phyloP scores from a whole-genome alignment of 2,113 vertebrate genomes.

The Shinisaurus crocodilurus region DNA sequence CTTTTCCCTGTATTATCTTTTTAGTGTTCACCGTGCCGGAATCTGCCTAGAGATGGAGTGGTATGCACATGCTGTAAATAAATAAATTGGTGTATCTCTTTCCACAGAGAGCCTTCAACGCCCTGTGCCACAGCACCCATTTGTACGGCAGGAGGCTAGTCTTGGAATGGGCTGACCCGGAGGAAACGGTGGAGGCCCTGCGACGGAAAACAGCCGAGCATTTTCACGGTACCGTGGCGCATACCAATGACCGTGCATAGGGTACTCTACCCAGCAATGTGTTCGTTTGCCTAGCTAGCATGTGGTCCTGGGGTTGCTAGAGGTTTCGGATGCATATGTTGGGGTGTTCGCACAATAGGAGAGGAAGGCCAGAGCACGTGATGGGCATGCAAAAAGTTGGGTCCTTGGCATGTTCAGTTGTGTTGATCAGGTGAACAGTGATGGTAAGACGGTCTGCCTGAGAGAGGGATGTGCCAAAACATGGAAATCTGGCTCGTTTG shows the following conservation, averaged over 20 bases:
- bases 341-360: not conserved
- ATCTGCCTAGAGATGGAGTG: too few species aligned
- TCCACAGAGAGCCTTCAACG: constrained; percentile 89
- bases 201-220: constrained; percentile 89
- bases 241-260: fast-evolving
- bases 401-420: too few species aligned
- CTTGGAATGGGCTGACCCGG: constrained; percentile 93
- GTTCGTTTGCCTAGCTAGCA: not conserved
- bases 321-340: too few species aligned
- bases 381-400: too few species aligned
- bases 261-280: not conserved
- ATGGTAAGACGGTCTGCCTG: too few species aligned
- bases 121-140: constrained; percentile 97
- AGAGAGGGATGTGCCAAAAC: too few species aligned
- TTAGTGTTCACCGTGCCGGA: too few species aligned
- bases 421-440: too few species aligned
- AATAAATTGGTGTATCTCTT: too few species aligned
- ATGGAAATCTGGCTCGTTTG: too few species aligned
- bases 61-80: too few species aligned
- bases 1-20: too few species aligned
- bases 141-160: constrained; percentile 94
- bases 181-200: constrained; percentile 88
- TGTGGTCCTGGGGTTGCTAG: not conserved
- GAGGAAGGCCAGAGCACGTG: not conserved
- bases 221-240: constrained; percentile 86